These are phyloP conservation scores for Myiopsitta monachus DNA, from an alignment of 2,113 vertebrate genomes.

Conservation along the genomic window DNA sequence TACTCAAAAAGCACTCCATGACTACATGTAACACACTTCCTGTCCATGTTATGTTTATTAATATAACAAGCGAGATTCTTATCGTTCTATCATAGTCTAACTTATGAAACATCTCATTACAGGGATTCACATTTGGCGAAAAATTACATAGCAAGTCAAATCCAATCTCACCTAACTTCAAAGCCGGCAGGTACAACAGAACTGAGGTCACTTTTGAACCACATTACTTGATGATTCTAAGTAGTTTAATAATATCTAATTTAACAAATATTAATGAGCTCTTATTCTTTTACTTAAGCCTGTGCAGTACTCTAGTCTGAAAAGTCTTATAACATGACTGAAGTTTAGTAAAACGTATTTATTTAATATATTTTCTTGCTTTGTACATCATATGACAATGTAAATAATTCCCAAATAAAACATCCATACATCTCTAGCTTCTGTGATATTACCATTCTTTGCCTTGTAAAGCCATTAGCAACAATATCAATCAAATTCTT, in stretches of 20 bases:
- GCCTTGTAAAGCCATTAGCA: background rate
- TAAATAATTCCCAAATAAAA: background rate
- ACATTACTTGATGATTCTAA: background rate
- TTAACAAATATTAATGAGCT: background rate
- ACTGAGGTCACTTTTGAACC: background rate
- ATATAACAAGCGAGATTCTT: background rate
- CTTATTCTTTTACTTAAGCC: background rate
- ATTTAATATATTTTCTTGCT: background rate
- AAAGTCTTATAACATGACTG: background rate
- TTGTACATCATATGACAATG: background rate
- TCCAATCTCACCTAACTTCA: background rate
- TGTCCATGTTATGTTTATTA: background rate
- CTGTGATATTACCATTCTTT: background rate
- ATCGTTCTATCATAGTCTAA: background rate
- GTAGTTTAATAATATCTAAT: background rate
- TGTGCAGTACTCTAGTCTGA: background rate
- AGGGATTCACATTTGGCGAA: background rate
- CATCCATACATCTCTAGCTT: background rate
- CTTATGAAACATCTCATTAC: background rate
- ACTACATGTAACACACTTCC: background rate
- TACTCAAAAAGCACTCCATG: background rate
- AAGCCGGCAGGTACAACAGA: background rate
- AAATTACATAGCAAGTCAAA: background rate
- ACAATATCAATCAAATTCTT: background rate
- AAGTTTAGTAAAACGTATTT: background rate